Evolutionary conservation across 1,140 invertebrate species (phyloP).

Genomic region (Tachypleus tridentatus): DNA sequence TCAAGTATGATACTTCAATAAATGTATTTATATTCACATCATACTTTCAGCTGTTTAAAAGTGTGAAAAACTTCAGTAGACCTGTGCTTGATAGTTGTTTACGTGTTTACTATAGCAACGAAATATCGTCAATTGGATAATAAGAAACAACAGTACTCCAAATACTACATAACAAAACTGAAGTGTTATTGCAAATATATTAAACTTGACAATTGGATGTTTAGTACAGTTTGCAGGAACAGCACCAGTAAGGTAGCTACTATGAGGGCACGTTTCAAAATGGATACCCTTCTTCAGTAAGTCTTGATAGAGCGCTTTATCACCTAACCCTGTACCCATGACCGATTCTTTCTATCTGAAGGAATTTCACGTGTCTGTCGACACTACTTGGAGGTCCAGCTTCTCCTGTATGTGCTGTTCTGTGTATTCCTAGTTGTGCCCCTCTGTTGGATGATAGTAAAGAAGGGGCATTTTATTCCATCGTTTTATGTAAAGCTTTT

Average conservation of each 20-base stretch:
- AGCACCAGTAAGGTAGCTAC: conserved; percentile 43
- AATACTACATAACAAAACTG: no score
- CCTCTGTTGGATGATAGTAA: conserved; percentile 17
- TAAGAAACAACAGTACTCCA: no score
- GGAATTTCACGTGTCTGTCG: conserved; percentile 37
- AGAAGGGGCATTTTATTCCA: no score
- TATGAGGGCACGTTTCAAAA: conserved; percentile 46
- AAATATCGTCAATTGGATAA: no score
- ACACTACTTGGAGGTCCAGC: conserved; percentile 37
- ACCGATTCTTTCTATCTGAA: conserved; percentile 44
- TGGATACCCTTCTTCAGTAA: conserved; percentile 34
- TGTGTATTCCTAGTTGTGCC: conserved; percentile 37
- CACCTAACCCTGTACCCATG: conserved; percentile 46
- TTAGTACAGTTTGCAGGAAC: conserved; percentile 28
- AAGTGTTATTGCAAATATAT: no score
- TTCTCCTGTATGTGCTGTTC: conserved; percentile 49
- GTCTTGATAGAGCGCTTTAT: conserved; percentile 37
- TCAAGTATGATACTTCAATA: no score
- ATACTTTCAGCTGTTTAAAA: no score
- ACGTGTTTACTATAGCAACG: no score
- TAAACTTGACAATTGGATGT: conserved; percentile 33
- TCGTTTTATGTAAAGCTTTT: no score
- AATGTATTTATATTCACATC: no score
- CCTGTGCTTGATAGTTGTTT: no score
- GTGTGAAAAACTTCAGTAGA: no score